Conservation (phyloP, 2,797 vertebrate species). For the Coregonus ussuriensis region DNA sequence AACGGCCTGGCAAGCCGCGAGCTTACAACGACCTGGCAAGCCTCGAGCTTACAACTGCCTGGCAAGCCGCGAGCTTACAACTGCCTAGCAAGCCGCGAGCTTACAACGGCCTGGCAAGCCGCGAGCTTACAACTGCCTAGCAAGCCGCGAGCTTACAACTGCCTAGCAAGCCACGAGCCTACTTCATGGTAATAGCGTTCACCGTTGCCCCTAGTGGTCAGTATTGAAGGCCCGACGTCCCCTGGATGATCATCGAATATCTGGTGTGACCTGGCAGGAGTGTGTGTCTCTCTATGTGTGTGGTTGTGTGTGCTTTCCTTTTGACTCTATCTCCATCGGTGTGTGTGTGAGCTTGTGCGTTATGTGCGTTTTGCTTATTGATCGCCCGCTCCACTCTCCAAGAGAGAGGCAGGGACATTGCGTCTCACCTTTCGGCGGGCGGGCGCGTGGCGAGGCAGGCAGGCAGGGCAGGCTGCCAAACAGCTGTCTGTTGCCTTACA, state of each 20-base stretch:
- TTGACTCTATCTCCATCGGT: background rate
- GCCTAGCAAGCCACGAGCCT: too few species aligned
- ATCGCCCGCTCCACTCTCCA: background rate
- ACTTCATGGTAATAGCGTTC: background rate
- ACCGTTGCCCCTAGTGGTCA: background rate
- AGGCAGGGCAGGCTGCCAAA: conserved; percentile 29
- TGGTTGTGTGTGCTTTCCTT: background rate
- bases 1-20: too few species aligned
- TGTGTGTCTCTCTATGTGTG: background rate
- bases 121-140: too few species aligned
- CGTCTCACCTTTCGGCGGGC: conserved; percentile 38
- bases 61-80: too few species aligned
- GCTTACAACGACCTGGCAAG: too few species aligned
- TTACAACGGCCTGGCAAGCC: too few species aligned
- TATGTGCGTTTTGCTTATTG: conserved; percentile 3
- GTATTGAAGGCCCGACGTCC: too few species aligned
- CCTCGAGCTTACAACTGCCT: too few species aligned
- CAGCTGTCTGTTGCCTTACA: conserved; percentile 36
- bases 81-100: too few species aligned
- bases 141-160: too few species aligned
- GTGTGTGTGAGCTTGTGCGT: background rate
- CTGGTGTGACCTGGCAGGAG: too few species aligned
- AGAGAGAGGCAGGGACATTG: background rate
- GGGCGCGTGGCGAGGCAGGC: background rate
- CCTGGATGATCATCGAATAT: too few species aligned